Evolutionary conservation across 2,888 invertebrate species (phyloP).

Genomic region (Limnephilus lunatus): DNA sequence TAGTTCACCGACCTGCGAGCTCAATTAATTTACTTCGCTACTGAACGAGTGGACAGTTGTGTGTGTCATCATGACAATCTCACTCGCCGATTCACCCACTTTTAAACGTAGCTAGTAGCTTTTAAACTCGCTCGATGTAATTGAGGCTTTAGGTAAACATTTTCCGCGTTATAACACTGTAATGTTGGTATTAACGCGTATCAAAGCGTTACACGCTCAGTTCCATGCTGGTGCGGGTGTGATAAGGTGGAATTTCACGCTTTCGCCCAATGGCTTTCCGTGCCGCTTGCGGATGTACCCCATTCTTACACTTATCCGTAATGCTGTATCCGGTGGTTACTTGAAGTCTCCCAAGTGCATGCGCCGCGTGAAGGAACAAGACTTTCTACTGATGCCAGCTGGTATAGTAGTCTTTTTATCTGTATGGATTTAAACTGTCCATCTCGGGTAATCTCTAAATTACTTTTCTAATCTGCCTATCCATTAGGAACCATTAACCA

Average conservation of each 20-base stretch:
- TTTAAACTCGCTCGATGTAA: too few species aligned
- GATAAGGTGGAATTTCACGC: slow-evolving; percentile 26
- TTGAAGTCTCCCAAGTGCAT: not conserved
- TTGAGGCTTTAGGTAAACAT: not conserved
- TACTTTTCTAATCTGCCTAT: too few species aligned
- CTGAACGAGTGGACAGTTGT: too few species aligned
- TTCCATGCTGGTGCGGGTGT: not conserved
- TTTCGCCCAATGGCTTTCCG: slow-evolving; percentile 27
- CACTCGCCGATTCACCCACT: too few species aligned
- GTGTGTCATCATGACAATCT: too few species aligned
- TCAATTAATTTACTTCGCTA: too few species aligned
- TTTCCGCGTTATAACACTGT: not conserved
- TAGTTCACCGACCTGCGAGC: too few species aligned
- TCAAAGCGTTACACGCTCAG: not conserved
- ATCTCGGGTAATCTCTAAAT: too few species aligned
- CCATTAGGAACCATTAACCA: too few species aligned
- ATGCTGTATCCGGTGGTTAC: not conserved
- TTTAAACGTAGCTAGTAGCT: too few species aligned
- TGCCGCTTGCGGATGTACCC: not conserved
- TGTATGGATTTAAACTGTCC: too few species aligned
- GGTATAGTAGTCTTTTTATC: too few species aligned
- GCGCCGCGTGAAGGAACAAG: not conserved
- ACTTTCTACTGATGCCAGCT: not conserved
- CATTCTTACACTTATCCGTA: not conserved
- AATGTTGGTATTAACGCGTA: not conserved